Base-by-base conservation (phyloP, 2,888 invertebrate species). In the Platerodrilus igneus region DNA sequence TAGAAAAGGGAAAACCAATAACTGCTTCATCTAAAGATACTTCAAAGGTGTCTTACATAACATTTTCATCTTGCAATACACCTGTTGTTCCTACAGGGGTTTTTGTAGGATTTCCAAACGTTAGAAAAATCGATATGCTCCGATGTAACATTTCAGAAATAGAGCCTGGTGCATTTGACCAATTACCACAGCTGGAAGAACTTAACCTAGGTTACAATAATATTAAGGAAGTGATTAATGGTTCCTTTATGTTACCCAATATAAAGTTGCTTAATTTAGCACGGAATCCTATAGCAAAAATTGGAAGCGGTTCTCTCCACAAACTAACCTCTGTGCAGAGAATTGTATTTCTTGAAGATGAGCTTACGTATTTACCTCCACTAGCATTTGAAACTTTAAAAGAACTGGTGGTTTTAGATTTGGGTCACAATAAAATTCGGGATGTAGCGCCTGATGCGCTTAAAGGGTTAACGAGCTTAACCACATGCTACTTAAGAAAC, bases 101-200 rank as follows among this genome's bases (percentile, higher is more conserved):
- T 2, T 39, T 33, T n/a, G 21, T 4, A 3, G 10, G 15, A 6
- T 19, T 39, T 11, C 3, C 13, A 2, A 21, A 3, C 1, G 11
- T 33, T 5, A 10, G 11, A 2, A 14, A 32, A 33, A 21, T 33
- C 9, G 27, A 39, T 27, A 23, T 39, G 9, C 17, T 21, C 6
- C 7, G 5, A 8, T 28, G 28, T 15, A 2, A 23, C 3, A 10
- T 39, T 10, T 3, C 26, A 3, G 16, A 11, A 2, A n/a, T 39
- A 3, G 16, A 32, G 18, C 39, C 39, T 6, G 33, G 39, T n/a
- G 39, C 39, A 11, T 39, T 39, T 19, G 18, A 11, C 13, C 33
- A 33, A 17, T 16, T 39, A 14, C n/a, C n/a, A n/a, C n/a, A n/a
- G n/a, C n/a, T n/a, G 13, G 13, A 25, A 19, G 9, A 18, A 17